These are phyloP conservation scores for Drosophila mauritiana DNA, from an alignment of 1,140 invertebrate genomes.

Conservation along the genomic window DNA sequence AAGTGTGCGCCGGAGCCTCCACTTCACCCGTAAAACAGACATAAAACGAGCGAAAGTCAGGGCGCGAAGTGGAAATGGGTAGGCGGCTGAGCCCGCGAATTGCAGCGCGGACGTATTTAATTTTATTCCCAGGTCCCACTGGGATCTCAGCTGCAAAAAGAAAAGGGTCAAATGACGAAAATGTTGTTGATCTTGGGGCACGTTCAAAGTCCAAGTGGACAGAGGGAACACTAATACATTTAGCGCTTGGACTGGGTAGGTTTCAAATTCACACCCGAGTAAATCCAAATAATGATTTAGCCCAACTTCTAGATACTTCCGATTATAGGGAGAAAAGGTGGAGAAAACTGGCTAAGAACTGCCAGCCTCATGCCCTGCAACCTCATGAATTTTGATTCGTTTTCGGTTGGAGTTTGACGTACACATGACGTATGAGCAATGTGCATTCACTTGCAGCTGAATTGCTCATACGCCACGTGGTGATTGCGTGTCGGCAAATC, in stretches of 20 bases:
- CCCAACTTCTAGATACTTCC: conserved; percentile 11
- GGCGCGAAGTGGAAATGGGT: conserved; percentile 1
- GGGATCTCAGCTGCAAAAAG: conserved; percentile 4
- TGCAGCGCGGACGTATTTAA: conserved; percentile 66
- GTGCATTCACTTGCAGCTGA: conserved; percentile 50
- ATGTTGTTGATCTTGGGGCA: conserved; percentile 38
- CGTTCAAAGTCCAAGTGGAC: conserved; percentile 52
- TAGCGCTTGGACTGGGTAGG: background rate
- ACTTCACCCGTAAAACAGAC: conserved; percentile 56
- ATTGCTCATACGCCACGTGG: conserved; percentile 65
- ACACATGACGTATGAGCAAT: conserved; percentile 62
- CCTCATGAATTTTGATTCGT: conserved; percentile 7
- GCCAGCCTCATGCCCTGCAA: conserved; percentile 5
- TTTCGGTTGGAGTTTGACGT: conserved; percentile 10
- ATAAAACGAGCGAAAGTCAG: conserved; percentile 57
- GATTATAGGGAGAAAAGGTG: conserved; percentile 1
- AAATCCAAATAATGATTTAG: conserved; percentile 41
- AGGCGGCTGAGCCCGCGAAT: conserved; percentile 51
- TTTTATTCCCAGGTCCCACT: conserved; percentile 63
- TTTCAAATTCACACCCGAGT: conserved; percentile 31
- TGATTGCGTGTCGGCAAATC: conserved; percentile 37
- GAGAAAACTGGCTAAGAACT: background rate
- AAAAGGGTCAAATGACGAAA: conserved; percentile 61
- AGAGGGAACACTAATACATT: conserved; percentile 7
- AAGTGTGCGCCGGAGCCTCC: conserved; percentile 32